Conservation (phyloP, 2,113 vertebrate species). For the Tiliqua scincoides region DNA sequence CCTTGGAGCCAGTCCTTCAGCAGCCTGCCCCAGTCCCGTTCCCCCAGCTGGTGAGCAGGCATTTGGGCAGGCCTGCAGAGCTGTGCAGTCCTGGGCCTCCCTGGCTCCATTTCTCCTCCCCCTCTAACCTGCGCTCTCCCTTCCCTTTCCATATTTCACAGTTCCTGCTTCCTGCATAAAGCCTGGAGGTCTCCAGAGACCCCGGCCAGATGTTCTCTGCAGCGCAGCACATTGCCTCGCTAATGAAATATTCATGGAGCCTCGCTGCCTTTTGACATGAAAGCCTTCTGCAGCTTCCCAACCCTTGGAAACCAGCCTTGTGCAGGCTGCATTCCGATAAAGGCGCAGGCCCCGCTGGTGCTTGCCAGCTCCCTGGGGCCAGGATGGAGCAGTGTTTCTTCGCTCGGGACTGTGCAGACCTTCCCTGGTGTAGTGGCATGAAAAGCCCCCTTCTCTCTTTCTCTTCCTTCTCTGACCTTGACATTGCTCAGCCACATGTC, state of each 20-base stretch:
- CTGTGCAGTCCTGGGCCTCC: not conserved
- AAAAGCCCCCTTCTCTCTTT: not conserved
- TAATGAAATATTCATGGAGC: slow-evolving; percentile 76
- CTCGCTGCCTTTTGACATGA: slow-evolving; percentile 65
- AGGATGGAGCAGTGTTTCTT: not conserved
- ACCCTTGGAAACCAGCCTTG: slow-evolving; percentile 19
- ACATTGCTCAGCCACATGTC: not conserved
- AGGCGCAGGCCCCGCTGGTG: not conserved
- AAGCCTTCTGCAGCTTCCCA: slow-evolving; percentile 60
- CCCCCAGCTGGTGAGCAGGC: not conserved
- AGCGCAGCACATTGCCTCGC: slow-evolving; percentile 65
- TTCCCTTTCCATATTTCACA: slow-evolving; percentile 67
- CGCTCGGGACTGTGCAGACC: accelerated
- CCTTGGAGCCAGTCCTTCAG: not conserved
- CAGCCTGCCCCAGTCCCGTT: too few species aligned
- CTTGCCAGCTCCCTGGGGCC: not conserved
- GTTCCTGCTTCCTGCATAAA: slow-evolving; percentile 72
- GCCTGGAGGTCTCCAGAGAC: slow-evolving; percentile 72
- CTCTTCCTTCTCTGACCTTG: not conserved
- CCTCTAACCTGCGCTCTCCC: not conserved
- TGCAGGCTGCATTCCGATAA: slow-evolving; percentile 52
- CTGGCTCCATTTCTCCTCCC: not conserved
- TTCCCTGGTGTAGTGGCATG: too few species aligned
- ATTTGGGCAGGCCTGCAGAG: not conserved
- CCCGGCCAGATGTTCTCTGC: slow-evolving; percentile 75